Percentiles rank a stretch among this genome's conserved stretches.
Conservation (phyloP, 2,888 invertebrate genomes). For the Hyposoter dolosus region DNA sequence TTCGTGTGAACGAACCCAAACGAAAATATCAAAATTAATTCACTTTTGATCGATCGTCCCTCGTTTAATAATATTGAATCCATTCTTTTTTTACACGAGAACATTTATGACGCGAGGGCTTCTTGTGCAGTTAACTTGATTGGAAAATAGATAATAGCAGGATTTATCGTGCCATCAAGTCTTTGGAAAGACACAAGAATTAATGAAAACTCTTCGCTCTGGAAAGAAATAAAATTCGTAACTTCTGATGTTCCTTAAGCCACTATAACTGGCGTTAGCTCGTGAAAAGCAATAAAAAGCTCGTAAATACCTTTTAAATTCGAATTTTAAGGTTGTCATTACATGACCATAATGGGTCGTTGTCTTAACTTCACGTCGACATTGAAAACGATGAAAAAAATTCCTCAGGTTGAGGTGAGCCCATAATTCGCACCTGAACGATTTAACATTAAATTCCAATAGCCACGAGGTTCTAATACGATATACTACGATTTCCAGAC, state of each 20-base stretch:
- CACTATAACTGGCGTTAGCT: neutral
- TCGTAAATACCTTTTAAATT: slow-evolving; percentile 14
- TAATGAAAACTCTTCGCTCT: neutral
- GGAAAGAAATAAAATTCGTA: slow-evolving; percentile 26
- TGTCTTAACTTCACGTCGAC: slow-evolving; percentile 11
- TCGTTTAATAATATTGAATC: neutral
- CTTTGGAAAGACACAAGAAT: slow-evolving; percentile 8
- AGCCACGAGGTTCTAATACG: neutral
- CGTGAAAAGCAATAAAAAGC: slow-evolving; percentile 4
- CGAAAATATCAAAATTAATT: neutral
- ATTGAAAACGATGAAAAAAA: slow-evolving; percentile 12
- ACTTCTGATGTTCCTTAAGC: slow-evolving; percentile 15
- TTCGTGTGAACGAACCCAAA: neutral
- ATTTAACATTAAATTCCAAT: slow-evolving; percentile 2
- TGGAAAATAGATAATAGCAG: slow-evolving; percentile 19
- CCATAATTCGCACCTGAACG: neutral
- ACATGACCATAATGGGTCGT: slow-evolving; percentile 17
- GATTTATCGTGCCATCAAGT: slow-evolving; percentile 11
- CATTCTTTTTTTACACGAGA: neutral
- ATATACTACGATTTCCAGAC: neutral
- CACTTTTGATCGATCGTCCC: neutral
- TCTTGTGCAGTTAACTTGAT: slow-evolving; percentile 21
- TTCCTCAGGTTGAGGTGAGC: neutral
- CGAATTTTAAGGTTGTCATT: slow-evolving; percentile 22
- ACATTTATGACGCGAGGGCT: neutral